phyloP scores from a whole-genome alignment of 2,888 invertebrate genomes.

The Synergus umbraculus region DNA sequence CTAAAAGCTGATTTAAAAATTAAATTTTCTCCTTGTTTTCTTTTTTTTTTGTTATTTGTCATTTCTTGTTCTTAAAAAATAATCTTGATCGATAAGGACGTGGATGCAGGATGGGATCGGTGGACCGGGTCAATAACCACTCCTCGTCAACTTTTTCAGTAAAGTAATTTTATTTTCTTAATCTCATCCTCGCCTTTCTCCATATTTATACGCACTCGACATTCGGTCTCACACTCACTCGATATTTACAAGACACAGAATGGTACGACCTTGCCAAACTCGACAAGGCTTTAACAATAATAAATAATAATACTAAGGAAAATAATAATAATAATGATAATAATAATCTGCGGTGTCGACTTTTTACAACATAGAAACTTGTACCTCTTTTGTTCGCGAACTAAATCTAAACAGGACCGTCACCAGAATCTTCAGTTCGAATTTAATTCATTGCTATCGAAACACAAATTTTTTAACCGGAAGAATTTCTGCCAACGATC shows the following conservation, averaged over 20 bases:
- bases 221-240: constrained; percentile 34
- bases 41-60: not conserved
- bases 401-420: constrained; percentile 30
- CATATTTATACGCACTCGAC: constrained; percentile 25
- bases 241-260: constrained; percentile 37
- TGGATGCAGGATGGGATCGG: constrained; percentile 62
- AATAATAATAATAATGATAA: constrained; percentile 33
- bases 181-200: constrained; percentile 45
- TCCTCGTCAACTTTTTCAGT: constrained; percentile 74
- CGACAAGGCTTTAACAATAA: constrained; percentile 33
- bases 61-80: constrained; percentile 7
- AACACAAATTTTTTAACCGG: not conserved
- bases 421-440: not conserved
- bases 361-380: constrained; percentile 30
- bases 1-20: not conserved
- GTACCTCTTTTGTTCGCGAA: constrained; percentile 27
- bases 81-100: constrained; percentile 49
- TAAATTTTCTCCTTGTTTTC: constrained; percentile 24
- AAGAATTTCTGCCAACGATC: constrained; percentile 22
- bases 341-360: constrained; percentile 35
- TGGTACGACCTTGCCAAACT: constrained; percentile 15
- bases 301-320: constrained; percentile 36
- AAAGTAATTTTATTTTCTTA: constrained; percentile 73
- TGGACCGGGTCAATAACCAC: constrained; percentile 75
- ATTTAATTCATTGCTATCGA: not conserved